Percentiles rank a stretch among this genome's conserved stretches.
phyloP scores from a whole-genome alignment of 1,140 invertebrate species.

The Drosophila orena region DNA sequence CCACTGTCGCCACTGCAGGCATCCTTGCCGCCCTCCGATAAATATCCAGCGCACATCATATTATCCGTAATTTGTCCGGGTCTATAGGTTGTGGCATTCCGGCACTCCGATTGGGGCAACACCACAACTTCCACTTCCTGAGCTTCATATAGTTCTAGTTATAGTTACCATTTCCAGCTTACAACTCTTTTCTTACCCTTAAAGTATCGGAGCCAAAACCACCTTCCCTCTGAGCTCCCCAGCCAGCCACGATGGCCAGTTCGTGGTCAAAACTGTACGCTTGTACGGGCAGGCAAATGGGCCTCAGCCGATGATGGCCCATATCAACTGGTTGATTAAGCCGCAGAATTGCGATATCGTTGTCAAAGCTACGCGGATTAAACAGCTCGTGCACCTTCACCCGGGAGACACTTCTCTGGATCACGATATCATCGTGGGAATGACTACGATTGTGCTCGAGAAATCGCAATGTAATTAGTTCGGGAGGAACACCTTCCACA shows the following conservation, averaged over 20 bases:
- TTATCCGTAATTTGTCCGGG: constrained; percentile 65
- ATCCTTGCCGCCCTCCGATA: constrained; percentile 85
- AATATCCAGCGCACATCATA: constrained; percentile 86
- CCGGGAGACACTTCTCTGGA: constrained; percentile 37
- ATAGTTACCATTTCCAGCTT: fast-evolving
- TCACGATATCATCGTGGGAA: constrained; percentile 31
- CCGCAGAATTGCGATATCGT: constrained; percentile 92
- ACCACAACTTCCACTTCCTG: constrained; percentile 86
- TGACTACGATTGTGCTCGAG: constrained; percentile 88
- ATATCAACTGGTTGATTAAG: constrained; percentile 88
- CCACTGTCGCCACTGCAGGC: constrained; percentile 89
- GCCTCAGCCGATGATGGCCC: constrained; percentile 87
- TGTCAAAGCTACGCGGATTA: constrained; percentile 89
- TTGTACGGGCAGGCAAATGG: constrained; percentile 89
- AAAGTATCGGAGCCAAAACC: constrained; percentile 86
- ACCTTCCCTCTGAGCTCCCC: constrained; percentile 88
- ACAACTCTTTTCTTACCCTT: constrained; percentile 26
- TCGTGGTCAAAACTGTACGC: constrained; percentile 87
- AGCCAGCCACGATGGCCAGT: constrained; percentile 88
- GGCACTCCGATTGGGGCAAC: constrained; percentile 63
- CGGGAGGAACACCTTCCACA: constrained; percentile 86
- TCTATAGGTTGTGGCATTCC: constrained; percentile 51
- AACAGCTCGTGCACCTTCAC: constrained; percentile 88
- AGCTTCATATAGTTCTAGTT: too few species aligned
- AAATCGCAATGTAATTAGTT: constrained; percentile 87